Percentiles rank a stretch among this genome's conserved stretches.
These are phyloP conservation scores for Parasteatoda lunata DNA, from an alignment of 2,888 invertebrate genomes.

Conservation along the genomic window DNA sequence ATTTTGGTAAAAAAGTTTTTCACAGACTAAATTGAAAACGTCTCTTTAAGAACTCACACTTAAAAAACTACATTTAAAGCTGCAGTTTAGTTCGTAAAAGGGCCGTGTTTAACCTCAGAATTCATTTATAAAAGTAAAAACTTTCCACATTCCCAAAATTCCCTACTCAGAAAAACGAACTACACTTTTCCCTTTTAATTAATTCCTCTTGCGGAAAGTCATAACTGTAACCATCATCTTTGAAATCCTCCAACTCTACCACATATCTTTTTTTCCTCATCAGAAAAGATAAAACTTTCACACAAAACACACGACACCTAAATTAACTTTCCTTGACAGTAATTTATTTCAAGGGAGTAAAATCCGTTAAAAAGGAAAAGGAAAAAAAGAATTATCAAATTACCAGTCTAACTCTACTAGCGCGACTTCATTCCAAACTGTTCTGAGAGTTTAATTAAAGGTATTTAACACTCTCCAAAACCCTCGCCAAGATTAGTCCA, in stretches of 20 bases:
- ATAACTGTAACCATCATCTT: conserved; percentile 34
- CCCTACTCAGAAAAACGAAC: not conserved
- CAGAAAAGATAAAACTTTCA: not conserved
- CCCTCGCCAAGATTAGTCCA: conserved; percentile 31
- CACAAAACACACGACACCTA: conserved; percentile 49
- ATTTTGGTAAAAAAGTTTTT: no score
- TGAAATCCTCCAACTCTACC: not conserved
- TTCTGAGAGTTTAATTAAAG: conserved; percentile 48
- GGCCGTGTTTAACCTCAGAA: no score
- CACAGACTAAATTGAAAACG: no score
- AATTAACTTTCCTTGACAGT: conserved; percentile 47
- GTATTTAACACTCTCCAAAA: conserved; percentile 49
- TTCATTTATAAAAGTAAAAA: no score
- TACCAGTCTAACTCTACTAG: conserved; percentile 7
- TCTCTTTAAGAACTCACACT: no score
- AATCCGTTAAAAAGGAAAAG: not conserved
- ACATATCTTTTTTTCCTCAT: not conserved
- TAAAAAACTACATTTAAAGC: no score
- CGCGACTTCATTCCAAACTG: not conserved
- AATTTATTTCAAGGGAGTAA: conserved; percentile 42
- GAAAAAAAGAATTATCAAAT: conserved; percentile 12
- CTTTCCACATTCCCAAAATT: not conserved
- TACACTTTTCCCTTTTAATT: conserved; percentile 31
- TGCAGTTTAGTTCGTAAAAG: no score
- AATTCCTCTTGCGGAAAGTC: conserved; percentile 29